Percentiles rank a stretch among this genome's conserved stretches.
Evolutionary conservation across 2,888 invertebrate species (phyloP).

Genomic region (Acheta domesticus): DNA sequence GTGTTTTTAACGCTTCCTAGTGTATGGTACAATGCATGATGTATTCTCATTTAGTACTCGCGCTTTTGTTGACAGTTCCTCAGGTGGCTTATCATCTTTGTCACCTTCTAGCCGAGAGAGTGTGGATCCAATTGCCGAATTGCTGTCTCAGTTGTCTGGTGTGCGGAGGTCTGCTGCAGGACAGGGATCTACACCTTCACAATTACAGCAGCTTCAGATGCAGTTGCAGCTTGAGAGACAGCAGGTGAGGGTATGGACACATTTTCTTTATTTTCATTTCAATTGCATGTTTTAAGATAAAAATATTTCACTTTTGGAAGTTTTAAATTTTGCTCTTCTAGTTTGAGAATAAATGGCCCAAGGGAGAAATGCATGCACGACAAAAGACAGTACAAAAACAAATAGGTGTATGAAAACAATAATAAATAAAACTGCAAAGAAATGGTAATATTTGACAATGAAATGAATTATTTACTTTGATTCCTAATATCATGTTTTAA

Average conservation of each 20-base stretch:
- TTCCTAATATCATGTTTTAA: too few relatives aligned
- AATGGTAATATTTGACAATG: too few relatives aligned
- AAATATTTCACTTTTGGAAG: too few relatives aligned
- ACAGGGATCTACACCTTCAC: conserved; percentile 63
- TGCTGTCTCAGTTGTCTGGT: conserved; percentile 91
- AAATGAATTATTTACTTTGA: too few relatives aligned
- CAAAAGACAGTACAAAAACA: too few relatives aligned
- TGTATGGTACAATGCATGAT: neutral
- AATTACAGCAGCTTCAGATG: conserved; percentile 92
- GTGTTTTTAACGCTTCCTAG: conserved; percentile 36
- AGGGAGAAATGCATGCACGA: too few relatives aligned
- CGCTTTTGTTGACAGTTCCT: conserved; percentile 61
- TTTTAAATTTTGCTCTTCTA: too few relatives aligned
- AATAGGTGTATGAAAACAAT: too few relatives aligned
- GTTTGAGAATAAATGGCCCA: too few relatives aligned
- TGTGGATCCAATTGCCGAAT: conserved; percentile 94
- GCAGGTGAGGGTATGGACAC: conserved; percentile 62
- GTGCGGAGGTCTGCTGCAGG: conserved; percentile 69
- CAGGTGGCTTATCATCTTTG: conserved; percentile 77
- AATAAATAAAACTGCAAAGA: too few relatives aligned
- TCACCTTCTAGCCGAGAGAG: conserved; percentile 88
- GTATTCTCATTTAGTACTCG: neutral
- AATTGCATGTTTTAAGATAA: neutral
- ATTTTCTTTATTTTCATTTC: conserved; percentile 25
- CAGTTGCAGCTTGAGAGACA: conserved; percentile 88